Evolutionary conservation across 2,797 vertebrate species (phyloP).

Genomic region (Anableps anableps): DNA sequence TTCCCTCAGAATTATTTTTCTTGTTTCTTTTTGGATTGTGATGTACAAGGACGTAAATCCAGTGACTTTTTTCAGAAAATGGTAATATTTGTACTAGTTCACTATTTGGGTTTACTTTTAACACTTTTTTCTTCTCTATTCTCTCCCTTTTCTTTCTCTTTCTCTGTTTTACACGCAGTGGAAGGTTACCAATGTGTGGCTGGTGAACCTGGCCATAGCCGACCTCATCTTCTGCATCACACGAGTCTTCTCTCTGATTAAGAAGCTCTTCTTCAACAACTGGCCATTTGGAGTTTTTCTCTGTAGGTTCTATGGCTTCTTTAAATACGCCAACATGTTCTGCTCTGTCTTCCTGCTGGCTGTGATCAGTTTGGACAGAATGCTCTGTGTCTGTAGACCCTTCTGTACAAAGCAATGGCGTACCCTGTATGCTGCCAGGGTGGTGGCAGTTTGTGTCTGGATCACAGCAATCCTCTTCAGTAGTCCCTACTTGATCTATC

Average conservation of each 20-base stretch:
- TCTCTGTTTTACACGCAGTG: conserved; percentile 41
- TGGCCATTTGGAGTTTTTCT: conserved; percentile 79
- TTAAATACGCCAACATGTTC: conserved; percentile 85
- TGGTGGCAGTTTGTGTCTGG: conserved; percentile 71
- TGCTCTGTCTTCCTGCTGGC: conserved; percentile 83
- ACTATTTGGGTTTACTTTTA: background rate
- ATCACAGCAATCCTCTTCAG: conserved; percentile 60
- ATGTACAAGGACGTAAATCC: background rate
- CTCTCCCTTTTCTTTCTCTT: background rate
- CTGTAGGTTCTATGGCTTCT: conserved; percentile 84
- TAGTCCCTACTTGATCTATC: conserved; percentile 73
- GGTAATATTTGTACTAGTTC: background rate
- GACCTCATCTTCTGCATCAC: conserved; percentile 83
- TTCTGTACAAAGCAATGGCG: conserved; percentile 65
- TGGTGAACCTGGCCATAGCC: conserved; percentile 80
- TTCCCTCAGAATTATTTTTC: background rate
- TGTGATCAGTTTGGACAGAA: conserved; percentile 83
- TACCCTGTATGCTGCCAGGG: conserved; percentile 57
- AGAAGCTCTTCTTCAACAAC: conserved; percentile 75
- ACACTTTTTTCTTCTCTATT: background rate
- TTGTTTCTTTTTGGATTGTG: background rate
- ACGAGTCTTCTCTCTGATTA: conserved; percentile 67
- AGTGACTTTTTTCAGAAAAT: background rate
- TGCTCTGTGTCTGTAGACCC: conserved; percentile 75
- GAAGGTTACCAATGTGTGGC: conserved; percentile 79